Evolutionary conservation across 30 jellyfish, hydroid and myxozoan genomes (phyloP).

Genomic region (Aurelia sp.): DNA sequence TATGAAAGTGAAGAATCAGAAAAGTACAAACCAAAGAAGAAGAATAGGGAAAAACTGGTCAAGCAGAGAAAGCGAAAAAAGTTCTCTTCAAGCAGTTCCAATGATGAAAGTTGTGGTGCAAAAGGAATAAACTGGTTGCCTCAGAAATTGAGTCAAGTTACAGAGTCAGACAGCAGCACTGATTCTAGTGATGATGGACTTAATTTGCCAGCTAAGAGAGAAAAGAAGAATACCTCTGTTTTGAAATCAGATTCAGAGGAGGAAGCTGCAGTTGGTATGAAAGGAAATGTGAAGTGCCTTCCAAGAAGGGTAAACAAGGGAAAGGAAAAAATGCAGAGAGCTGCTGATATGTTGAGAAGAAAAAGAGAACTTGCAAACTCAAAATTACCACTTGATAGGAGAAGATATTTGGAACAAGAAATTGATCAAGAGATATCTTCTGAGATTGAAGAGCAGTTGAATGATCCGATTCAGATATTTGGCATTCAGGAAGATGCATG

Average conservation of each 20-base stretch:
- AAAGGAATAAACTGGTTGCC: background rate
- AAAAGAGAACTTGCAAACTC: conserved; percentile 45
- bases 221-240: conserved; percentile 6
- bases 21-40: conserved; percentile 1
- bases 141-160: background rate
- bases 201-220: conserved; percentile 13
- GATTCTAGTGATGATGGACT: conserved; percentile 19
- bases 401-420: conserved; percentile 30
- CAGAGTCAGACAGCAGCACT: conserved; percentile 19
- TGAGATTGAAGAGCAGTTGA: conserved; percentile 6
- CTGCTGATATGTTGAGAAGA: conserved; percentile 28
- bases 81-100: conserved; percentile 17
- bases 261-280: background rate
- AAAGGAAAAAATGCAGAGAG: conserved; percentile 27
- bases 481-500: background rate
- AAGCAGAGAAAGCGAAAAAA: conserved; percentile 15
- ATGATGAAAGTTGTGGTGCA: conserved; percentile 13
- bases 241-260: conserved; percentile 39
- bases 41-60: background rate
- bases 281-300: background rate
- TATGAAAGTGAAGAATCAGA: conserved; percentile 35
- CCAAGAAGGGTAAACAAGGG: conserved; percentile 42
- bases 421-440: conserved; percentile 13
- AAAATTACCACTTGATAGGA: conserved; percentile 30
- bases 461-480: conserved; percentile 13